Percentiles rank a stretch among this genome's conserved stretches.
Conservation (phyloP, 2,888 invertebrate genomes). For the Mythimna impura region DNA sequence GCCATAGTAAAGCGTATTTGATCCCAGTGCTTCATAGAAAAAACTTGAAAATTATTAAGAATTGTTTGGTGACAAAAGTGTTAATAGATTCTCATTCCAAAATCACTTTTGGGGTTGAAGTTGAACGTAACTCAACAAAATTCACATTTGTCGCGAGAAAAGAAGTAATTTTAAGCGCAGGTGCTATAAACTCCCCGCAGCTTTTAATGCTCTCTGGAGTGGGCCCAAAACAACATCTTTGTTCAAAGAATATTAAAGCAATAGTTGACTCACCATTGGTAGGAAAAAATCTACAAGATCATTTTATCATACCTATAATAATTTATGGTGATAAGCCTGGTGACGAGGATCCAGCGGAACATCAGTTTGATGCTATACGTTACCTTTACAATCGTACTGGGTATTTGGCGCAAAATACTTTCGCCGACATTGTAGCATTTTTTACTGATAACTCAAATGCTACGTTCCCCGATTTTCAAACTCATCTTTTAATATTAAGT, state of each 20-base stretch:
- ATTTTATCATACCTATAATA: slow-evolving; percentile 79
- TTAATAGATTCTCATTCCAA: slow-evolving; percentile 32
- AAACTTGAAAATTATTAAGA: slow-evolving; percentile 67
- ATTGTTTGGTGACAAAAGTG: slow-evolving; percentile 69
- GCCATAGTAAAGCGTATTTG: slow-evolving; percentile 91
- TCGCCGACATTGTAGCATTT: slow-evolving; percentile 88
- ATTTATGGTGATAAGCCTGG: slow-evolving; percentile 75
- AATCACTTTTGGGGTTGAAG: slow-evolving; percentile 38
- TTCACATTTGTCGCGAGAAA: slow-evolving; percentile 67
- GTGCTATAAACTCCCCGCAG: slow-evolving; percentile 87
- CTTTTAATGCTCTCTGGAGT: slow-evolving; percentile 88
- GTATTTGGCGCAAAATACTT: slow-evolving; percentile 81
- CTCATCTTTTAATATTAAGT: slow-evolving; percentile 64
- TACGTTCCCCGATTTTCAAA: slow-evolving; percentile 76
- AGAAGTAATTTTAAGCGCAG: slow-evolving; percentile 87
- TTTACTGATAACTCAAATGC: slow-evolving; percentile 72
- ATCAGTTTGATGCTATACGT: slow-evolving; percentile 76
- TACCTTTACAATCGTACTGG: slow-evolving; percentile 89
- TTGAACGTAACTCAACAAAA: slow-evolving; percentile 13
- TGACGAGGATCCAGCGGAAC: slow-evolving; percentile 64
- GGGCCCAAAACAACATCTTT: slow-evolving; percentile 82
- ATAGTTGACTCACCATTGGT: slow-evolving; percentile 84
- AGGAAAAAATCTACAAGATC: slow-evolving; percentile 90
- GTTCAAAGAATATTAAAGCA: slow-evolving; percentile 76
- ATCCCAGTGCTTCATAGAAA: slow-evolving; percentile 68